Evolutionary conservation across 2,888 invertebrate species (phyloP).

Genomic region (Zaprionus bogoriensis): DNA sequence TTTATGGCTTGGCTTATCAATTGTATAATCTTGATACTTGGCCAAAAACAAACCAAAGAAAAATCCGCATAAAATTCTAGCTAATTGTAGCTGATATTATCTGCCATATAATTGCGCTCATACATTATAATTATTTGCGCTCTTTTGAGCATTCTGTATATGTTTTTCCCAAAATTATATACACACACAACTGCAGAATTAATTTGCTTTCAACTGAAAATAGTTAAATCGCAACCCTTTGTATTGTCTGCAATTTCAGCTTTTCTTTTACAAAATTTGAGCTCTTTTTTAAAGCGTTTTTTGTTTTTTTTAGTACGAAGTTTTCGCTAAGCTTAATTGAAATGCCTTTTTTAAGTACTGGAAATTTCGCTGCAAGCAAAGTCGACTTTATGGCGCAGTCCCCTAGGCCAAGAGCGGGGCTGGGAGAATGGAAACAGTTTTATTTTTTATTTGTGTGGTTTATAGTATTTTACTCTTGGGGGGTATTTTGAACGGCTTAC

Average conservation of each 20-base stretch:
- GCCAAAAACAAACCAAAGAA: neutral
- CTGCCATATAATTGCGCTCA: neutral
- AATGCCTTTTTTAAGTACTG: neutral
- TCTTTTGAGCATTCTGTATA: no score
- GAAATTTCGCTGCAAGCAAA: no score
- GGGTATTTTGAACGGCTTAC: no score
- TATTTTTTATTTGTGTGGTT: no score
- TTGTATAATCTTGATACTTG: neutral
- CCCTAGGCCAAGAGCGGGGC: neutral
- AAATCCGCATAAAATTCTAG: neutral
- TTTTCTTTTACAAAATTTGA: neutral
- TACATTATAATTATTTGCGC: neutral
- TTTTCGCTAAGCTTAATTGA: slow-evolving; percentile 1
- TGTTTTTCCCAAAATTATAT: no score
- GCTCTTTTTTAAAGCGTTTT: neutral
- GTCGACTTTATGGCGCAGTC: neutral
- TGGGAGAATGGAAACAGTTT: no score
- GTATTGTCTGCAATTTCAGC: neutral
- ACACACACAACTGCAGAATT: neutral
- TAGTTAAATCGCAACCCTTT: neutral
- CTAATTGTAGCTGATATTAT: slow-evolving; percentile 5
- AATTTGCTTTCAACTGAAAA: neutral
- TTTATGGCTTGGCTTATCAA: no score
- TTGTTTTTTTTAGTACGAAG: neutral
- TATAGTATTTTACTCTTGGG: no score